A percentile compares a stretch with the other conserved stretches of the same genome.
These are phyloP conservation scores for Corythornis madagascariensis DNA, from an alignment of 2,113 vertebrate genomes.

Conservation along the genomic window DNA sequence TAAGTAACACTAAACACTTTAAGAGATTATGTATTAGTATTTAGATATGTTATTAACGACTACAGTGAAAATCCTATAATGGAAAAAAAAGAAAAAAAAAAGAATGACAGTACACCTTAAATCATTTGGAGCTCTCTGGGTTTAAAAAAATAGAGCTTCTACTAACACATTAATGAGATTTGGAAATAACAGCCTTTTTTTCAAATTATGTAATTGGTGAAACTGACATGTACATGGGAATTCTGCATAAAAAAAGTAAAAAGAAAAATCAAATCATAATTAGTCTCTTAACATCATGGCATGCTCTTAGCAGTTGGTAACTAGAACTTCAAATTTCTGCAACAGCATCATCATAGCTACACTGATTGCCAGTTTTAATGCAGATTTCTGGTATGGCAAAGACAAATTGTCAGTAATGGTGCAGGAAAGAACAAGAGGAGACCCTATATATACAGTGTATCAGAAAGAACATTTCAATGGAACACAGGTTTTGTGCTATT, in stretches of 20 bases:
- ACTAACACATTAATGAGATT: not conserved
- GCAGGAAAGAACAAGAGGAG: not conserved
- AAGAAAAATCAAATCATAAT: not conserved
- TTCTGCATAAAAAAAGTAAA: not conserved
- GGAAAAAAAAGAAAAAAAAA: not conserved
- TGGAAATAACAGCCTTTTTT: not conserved
- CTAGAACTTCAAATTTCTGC: not conserved
- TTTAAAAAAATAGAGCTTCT: not conserved
- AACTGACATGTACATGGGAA: not conserved
- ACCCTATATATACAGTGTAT: accelerated
- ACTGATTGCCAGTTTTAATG: not conserved
- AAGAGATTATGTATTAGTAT: not conserved
- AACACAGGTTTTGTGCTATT: not conserved
- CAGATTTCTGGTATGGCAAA: not conserved
- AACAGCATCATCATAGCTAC: not conserved
- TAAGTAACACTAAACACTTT: not conserved
- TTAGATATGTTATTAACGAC: not conserved
- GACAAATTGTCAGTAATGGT: not conserved
- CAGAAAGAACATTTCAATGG: not conserved
- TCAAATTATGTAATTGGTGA: not conserved
- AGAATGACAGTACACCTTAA: not conserved
- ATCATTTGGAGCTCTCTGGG: not conserved
- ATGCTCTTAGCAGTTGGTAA: not conserved
- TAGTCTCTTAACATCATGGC: not conserved
- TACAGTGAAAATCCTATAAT: not conserved